phyloP scores from a whole-genome alignment of 2,797 vertebrate genomes.

The Sphaeramia orbicularis region DNA sequence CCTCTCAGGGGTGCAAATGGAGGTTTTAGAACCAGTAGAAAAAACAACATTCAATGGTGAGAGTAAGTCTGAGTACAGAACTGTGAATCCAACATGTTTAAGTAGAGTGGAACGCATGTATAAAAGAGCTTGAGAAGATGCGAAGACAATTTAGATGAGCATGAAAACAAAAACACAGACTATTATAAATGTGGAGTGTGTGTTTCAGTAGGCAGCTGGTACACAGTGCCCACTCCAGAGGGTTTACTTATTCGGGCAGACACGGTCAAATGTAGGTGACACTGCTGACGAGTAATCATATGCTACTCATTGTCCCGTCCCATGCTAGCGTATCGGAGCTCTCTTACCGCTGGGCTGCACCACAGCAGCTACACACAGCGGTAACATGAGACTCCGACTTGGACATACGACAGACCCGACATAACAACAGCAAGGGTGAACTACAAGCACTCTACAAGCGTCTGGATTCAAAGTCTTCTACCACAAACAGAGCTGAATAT shows the following conservation, averaged over 20 bases:
- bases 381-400: slow-evolving; percentile 76
- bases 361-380: slow-evolving; percentile 57
- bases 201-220: slow-evolving; percentile 66
- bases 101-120: not conserved
- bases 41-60: not conserved
- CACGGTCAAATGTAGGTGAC: slow-evolving; percentile 79
- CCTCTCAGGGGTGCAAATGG: not conserved
- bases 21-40: not conserved
- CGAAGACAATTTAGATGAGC: not conserved
- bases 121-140: no score
- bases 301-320: slow-evolving; percentile 74
- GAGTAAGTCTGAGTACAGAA: not conserved
- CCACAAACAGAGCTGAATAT: not conserved
- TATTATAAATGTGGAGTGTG: not conserved
- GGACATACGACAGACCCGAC: slow-evolving; percentile 69
- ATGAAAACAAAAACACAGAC: not conserved
- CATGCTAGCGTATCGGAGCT: slow-evolving; percentile 71
- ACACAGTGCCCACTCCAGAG: slow-evolving; percentile 36
- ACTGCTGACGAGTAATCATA: slow-evolving; percentile 82
- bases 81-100: not conserved
- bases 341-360: slow-evolving; percentile 70
- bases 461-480: slow-evolving; percentile 17
- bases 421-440: slow-evolving; percentile 53
- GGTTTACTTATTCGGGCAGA: slow-evolving; percentile 65
- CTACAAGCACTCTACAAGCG: slow-evolving; percentile 39